phyloP scores from a whole-genome alignment of 2,113 vertebrate genomes.

The Rhynchomys soricoides region DNA sequence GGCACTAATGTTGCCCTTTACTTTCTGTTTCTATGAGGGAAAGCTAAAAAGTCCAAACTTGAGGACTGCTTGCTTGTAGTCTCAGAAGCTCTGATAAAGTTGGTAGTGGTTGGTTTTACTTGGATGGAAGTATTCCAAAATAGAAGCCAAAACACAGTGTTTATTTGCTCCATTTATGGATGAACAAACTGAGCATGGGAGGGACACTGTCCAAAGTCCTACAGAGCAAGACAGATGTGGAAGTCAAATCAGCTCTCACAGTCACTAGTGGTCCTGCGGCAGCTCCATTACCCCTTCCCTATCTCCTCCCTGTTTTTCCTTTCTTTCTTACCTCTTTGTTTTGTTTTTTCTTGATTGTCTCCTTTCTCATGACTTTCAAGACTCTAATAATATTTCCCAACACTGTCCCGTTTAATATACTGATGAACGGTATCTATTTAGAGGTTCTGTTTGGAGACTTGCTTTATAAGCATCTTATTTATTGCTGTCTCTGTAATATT shows the following conservation, averaged over 20 bases:
- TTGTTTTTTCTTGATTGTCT: background rate
- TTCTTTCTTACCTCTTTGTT: background rate
- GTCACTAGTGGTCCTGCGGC: too few species aligned
- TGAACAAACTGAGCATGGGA: background rate
- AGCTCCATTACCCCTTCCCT: accelerated
- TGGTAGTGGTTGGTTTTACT: background rate
- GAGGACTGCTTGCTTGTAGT: background rate
- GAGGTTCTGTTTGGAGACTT: background rate
- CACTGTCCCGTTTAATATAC: too few species aligned
- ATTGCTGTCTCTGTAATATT: background rate
- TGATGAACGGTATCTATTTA: background rate
- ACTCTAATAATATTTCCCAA: background rate
- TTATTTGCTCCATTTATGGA: background rate
- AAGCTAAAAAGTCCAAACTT: background rate
- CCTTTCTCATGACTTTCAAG: background rate
- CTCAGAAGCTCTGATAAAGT: background rate
- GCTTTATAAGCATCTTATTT: background rate
- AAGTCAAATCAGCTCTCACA: background rate
- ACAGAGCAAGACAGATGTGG: background rate
- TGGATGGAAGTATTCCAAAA: background rate
- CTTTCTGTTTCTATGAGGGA: background rate
- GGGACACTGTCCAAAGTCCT: background rate
- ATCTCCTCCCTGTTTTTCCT: background rate
- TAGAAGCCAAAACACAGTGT: background rate
- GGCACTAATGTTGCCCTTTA: background rate